phyloP scores from a whole-genome alignment of 2,797 vertebrate genomes.

The Malacoctenus gilli region DNA sequence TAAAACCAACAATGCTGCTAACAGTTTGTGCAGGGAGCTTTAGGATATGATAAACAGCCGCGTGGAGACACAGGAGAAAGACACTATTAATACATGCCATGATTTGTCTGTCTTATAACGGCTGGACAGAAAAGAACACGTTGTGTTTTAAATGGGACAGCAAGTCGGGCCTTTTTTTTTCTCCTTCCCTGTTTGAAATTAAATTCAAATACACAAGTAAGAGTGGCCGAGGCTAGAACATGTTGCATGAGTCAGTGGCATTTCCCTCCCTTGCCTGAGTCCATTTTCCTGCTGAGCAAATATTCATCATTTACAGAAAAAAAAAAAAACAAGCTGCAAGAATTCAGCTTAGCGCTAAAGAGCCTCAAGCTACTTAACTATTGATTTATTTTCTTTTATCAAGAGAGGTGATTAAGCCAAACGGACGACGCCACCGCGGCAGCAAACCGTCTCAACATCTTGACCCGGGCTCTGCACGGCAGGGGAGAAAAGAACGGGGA shows the following conservation, averaged over 20 bases:
- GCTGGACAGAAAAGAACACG: slow-evolving; percentile 29
- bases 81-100: slow-evolving; percentile 37
- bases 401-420: slow-evolving; percentile 30
- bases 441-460: slow-evolving; percentile 27
- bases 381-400: slow-evolving; percentile 35
- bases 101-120: slow-evolving; percentile 53
- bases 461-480: slow-evolving; percentile 18
- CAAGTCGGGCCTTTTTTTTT: slow-evolving; percentile 15
- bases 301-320: slow-evolving; percentile 29
- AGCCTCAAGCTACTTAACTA: slow-evolving; percentile 40
- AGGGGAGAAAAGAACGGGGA: background rate
- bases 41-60: slow-evolving; percentile 54
- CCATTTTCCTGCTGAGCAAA: slow-evolving; percentile 30
- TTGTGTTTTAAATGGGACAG: slow-evolving; percentile 30
- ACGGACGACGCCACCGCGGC: slow-evolving; percentile 9
- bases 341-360: slow-evolving; percentile 43
- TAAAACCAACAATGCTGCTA: slow-evolving; percentile 58
- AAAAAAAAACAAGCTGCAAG: slow-evolving; percentile 22
- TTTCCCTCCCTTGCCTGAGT: slow-evolving; percentile 32
- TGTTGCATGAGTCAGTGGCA: slow-evolving; percentile 19
- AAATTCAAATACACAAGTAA: slow-evolving; percentile 24
- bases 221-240: slow-evolving; percentile 27
- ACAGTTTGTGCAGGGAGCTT: slow-evolving; percentile 54
- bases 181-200: slow-evolving; percentile 1
- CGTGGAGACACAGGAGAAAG: slow-evolving; percentile 16